Conservation (phyloP, 2,113 vertebrate species). For the Cynoglossus semilaevis region DNA sequence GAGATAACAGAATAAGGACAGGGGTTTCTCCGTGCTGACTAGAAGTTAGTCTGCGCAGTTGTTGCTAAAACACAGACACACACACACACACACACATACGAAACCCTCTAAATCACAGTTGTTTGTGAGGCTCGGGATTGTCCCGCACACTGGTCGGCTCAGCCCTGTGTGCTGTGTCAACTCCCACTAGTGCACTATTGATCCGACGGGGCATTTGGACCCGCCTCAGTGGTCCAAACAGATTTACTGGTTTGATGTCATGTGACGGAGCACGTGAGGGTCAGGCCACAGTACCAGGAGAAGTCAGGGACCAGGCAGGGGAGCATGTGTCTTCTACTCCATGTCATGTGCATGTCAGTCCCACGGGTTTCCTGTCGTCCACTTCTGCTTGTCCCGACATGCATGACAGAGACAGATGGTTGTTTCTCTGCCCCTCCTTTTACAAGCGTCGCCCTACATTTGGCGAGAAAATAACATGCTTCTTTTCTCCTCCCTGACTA, state of each 20-base stretch:
- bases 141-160: slow-evolving; percentile 18
- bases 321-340: slow-evolving; percentile 61
- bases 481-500: slow-evolving; percentile 29
- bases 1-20: no score
- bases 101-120: background rate
- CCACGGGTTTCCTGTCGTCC: slow-evolving; percentile 30
- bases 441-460: slow-evolving; percentile 40
- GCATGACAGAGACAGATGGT: slow-evolving; percentile 62
- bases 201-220: slow-evolving; percentile 28
- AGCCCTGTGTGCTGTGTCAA: slow-evolving; percentile 17
- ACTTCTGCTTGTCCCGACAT: slow-evolving; percentile 50
- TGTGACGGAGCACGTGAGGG: slow-evolving; percentile 18
- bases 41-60: no score
- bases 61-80: slow-evolving; percentile 3
- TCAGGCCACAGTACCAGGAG: slow-evolving; percentile 26
- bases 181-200: slow-evolving; percentile 32
- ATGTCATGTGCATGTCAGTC: slow-evolving; percentile 69
- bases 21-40: no score
- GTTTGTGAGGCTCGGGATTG: background rate
- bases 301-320: slow-evolving; percentile 33
- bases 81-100: background rate
- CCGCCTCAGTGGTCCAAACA: slow-evolving; percentile 28
- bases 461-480: slow-evolving; percentile 33
- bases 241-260: slow-evolving; percentile 23
- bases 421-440: slow-evolving; percentile 34